Conservation (phyloP, 2,113 vertebrate genomes). For the Sander lucioperca region DNA sequence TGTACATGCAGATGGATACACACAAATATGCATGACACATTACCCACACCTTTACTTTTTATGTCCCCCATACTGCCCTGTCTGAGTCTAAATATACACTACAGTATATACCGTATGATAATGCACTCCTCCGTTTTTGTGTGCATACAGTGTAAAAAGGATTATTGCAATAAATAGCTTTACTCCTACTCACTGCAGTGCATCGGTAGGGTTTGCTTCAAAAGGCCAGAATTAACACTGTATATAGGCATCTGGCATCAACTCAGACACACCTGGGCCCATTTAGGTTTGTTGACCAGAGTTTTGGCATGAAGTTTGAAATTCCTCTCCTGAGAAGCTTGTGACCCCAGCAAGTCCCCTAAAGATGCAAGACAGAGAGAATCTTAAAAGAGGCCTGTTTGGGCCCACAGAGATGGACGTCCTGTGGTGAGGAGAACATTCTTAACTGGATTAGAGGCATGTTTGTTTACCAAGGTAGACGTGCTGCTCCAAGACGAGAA, state of each 20-base stretch:
- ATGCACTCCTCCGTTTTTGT: conserved; percentile 1
- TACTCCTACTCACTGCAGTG: conserved; percentile 6
- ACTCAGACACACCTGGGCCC: conserved; percentile 28
- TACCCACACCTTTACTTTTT: conserved; percentile 2
- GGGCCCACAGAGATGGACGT: conserved; percentile 46
- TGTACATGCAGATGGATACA: conserved; percentile 15
- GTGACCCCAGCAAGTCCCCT: conserved; percentile 41
- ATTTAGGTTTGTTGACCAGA: conserved; percentile 39
- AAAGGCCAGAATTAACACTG: conserved; percentile 3
- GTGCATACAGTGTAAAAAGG: conserved; percentile 10
- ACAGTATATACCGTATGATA: neutral
- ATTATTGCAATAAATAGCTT: conserved; percentile 25
- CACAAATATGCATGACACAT: conserved; percentile 1
- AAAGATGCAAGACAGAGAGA: conserved; percentile 43
- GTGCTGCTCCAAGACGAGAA: conserved; percentile 38
- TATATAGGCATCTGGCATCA: conserved; percentile 13
- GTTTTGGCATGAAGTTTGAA: conserved; percentile 42
- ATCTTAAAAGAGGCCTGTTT: conserved; percentile 50
- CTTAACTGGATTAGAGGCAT: conserved; percentile 71
- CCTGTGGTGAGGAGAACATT: conserved; percentile 73
- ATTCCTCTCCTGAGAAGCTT: conserved; percentile 38
- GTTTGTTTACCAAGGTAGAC: conserved; percentile 72
- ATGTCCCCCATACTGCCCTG: neutral
- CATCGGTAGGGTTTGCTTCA: neutral
- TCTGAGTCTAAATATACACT: neutral